These are phyloP conservation scores for Ispidina lecontei DNA, from an alignment of 2,797 vertebrate genomes.

Conservation along the genomic window DNA sequence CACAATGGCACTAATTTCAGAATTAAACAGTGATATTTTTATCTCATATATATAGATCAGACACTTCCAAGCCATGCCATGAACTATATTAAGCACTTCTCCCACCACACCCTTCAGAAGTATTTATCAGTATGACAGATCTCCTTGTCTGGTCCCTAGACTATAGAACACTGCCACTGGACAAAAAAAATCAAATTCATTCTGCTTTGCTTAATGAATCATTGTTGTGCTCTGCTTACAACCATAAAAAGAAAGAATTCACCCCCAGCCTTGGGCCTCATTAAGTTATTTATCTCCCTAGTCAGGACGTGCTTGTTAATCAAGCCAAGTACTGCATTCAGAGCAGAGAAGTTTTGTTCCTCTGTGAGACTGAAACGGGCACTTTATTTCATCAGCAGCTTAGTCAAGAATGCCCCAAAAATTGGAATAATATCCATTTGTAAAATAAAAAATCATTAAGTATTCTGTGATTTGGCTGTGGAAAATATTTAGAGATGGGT, in stretches of 20 bases:
- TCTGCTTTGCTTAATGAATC: conserved; percentile 50
- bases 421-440: background rate
- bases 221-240: background rate
- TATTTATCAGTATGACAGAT: background rate
- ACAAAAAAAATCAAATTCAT: conserved; percentile 36
- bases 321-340: conserved; percentile 43
- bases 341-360: conserved; percentile 6
- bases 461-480: background rate
- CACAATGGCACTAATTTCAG: background rate
- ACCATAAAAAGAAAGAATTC: conserved; percentile 57
- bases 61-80: background rate
- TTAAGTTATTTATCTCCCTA: conserved; percentile 57
- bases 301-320: conserved; percentile 41
- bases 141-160: conserved; percentile 27
- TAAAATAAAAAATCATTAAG: background rate
- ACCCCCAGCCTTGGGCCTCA: conserved; percentile 46
- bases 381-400: conserved; percentile 21
- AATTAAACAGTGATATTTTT: conserved; percentile 8
- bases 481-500: background rate
- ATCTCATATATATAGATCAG: background rate
- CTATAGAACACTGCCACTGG: background rate
- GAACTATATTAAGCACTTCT: conserved; percentile 4
- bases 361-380: background rate
- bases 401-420: background rate
- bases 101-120: conserved; percentile 14